Percentiles rank a stretch among this genome's conserved stretches.
Evolutionary conservation across 1,140 invertebrate genomes (phyloP).

Genomic region (Brachionus asplanchnoidis): DNA sequence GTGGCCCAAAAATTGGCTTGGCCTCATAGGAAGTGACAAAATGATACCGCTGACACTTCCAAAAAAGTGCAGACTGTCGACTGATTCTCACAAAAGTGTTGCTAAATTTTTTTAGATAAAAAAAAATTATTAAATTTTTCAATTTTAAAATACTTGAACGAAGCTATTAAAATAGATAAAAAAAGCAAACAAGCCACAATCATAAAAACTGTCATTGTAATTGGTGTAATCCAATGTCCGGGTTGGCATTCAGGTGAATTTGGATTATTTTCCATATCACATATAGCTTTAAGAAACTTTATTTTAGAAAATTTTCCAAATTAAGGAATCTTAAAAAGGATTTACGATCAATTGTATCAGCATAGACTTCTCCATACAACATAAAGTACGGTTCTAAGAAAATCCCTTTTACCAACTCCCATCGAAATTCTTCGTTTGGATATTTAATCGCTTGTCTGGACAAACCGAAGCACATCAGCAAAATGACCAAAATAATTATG

Average conservation of each 20-base stretch:
- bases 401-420: conserved; percentile 78
- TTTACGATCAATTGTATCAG: conserved; percentile 70
- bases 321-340: not conserved
- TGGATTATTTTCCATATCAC: not conserved
- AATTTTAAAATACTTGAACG: conserved; percentile 69
- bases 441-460: conserved; percentile 83
- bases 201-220: conserved; percentile 88
- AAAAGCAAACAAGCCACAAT: conserved; percentile 90
- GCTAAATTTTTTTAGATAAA: conserved; percentile 49
- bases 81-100: conserved; percentile 95
- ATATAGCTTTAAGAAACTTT: not conserved
- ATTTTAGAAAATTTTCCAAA: not conserved
- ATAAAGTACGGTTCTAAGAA: conserved; percentile 95
- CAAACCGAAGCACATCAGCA: conserved; percentile 92
- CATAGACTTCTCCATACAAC: conserved; percentile 96
- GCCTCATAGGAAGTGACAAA: conserved; percentile 97
- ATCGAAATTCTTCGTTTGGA: conserved; percentile 78
- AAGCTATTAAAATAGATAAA: conserved; percentile 93
- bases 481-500: conserved; percentile 85
- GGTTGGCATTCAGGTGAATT: conserved; percentile 15
- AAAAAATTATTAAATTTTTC: not conserved
- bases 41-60: conserved; percentile 98
- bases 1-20: conserved; percentile 88
- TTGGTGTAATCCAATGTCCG: conserved; percentile 70
- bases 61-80: conserved; percentile 87